These are phyloP conservation scores for Sminthopsis crassicaudata DNA, from an alignment of 2,113 vertebrate species.

Conservation along the genomic window DNA sequence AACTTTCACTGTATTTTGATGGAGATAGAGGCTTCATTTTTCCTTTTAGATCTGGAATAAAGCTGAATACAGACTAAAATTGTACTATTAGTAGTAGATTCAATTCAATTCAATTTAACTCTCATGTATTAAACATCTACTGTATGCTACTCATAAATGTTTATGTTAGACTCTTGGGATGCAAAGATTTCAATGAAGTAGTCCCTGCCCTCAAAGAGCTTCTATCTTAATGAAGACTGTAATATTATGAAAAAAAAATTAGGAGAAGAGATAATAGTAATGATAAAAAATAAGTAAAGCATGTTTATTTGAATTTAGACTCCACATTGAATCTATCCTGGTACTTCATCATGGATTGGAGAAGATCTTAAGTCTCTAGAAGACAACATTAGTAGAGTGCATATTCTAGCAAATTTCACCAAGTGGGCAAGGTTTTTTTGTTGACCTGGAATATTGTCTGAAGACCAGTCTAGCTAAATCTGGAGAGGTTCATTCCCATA, in stretches of 20 bases:
- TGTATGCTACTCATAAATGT: not conserved
- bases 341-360: not conserved
- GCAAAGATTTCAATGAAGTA: not conserved
- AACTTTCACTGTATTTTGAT: not conserved
- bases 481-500: not conserved
- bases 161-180: not conserved
- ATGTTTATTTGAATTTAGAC: not conserved
- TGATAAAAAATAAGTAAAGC: not conserved
- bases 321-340: not conserved
- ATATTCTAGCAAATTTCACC: not conserved
- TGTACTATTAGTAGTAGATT: not conserved
- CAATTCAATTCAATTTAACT: not conserved
- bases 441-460: not conserved
- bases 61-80: not conserved
- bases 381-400: not conserved
- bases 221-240: not conserved
- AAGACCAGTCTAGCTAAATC: not conserved
- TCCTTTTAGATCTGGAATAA: not conserved
- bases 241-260: not conserved
- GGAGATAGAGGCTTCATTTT: not conserved
- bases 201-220: not conserved
- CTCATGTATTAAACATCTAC: not conserved
- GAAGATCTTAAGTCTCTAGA: not conserved
- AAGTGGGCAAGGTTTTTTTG: too few species aligned
- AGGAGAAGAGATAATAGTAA: not conserved